phyloP scores from a whole-genome alignment of 2,888 invertebrate genomes.

The Leucania comma region DNA sequence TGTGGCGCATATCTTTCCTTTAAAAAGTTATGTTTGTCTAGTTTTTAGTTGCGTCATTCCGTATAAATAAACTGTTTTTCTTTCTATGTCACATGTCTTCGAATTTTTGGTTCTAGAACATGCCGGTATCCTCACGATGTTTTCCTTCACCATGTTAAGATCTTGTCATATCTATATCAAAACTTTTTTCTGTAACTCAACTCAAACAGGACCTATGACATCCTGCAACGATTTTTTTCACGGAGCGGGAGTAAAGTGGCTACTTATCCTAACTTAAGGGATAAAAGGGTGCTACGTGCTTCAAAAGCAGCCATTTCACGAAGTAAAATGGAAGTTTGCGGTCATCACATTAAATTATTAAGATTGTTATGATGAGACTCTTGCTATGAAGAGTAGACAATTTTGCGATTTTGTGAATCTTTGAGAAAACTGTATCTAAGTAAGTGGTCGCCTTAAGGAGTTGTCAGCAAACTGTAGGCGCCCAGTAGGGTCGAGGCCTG shows the following conservation, averaged over 20 bases:
- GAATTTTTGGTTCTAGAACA: too few species aligned
- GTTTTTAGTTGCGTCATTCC: too few species aligned
- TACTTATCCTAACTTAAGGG: slow-evolving; percentile 33
- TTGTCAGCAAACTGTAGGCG: too few species aligned
- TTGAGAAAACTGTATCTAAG: background rate
- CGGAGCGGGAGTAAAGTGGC: background rate
- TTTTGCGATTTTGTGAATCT: background rate
- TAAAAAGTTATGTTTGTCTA: too few species aligned
- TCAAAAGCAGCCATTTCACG: slow-evolving; percentile 39
- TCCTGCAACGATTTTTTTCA: slow-evolving; percentile 1
- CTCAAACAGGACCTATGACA: background rate
- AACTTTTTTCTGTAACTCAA: background rate
- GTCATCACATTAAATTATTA: slow-evolving; percentile 50
- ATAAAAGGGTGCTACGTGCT: slow-evolving; percentile 48
- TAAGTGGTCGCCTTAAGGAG: too few species aligned
- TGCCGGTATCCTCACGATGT: too few species aligned
- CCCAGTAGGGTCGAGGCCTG: too few species aligned
- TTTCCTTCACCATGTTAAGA: too few species aligned
- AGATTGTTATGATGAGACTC: slow-evolving; percentile 17
- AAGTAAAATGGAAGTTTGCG: slow-evolving; percentile 35
- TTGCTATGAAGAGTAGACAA: background rate
- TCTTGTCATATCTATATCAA: background rate
- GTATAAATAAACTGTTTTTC: too few species aligned
- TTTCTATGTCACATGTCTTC: too few species aligned
- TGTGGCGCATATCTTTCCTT: too few species aligned